Evolutionary conservation across 2,797 vertebrate species (phyloP), one percentile per base, ranked within the genome.

Genomic region (Tragelaphus oryx): DNA sequence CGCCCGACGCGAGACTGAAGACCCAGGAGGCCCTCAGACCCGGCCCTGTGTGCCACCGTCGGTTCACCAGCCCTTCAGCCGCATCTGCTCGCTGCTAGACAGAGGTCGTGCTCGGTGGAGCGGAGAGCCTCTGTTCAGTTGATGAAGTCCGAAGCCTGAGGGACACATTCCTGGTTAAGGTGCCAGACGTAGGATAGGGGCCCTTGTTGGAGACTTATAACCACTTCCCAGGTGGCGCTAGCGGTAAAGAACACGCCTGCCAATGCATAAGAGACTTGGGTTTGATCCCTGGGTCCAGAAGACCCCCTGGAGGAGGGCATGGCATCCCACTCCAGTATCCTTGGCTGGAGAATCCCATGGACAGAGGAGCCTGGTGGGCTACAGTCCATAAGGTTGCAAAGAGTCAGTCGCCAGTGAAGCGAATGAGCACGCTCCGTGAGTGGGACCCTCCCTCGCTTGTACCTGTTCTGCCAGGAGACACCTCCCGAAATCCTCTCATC

Each of bases 191-290:
- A 10, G 50, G 62, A 30, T 10, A 18, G n/a, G 8, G 28, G 26
- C 8, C 57, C 41, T 12, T 65, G 24, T 2, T 55, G 65, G 46
- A 86, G 16, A 82, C 2, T 9, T n/a, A 37, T 3, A 17, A 52
- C 22, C 3, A 54, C 46, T 54, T 3, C 62, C 62, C 9, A 22
- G 33, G 65, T 37, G 33, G 65, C 18, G 1, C 33, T 12, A 3
- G 18, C 6, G 33, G 18, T 22, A 6, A 68, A 68, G 65, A 68
- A 9, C 33, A 33, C 1, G 1, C n/a, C 65, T 37, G 9, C 62
- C 9, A 37, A 1, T 6, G 62, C 62, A 0, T 33, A 68, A 22
- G 62, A 37, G 62, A 11, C 2, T 0, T 1, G 9, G n/a, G 33
- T 68, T 11, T 11, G 62, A 68, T 6, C n/a, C 62, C n/a, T 68